A percentile compares a stretch with the other conserved stretches of the same genome.
Evolutionary conservation across 2,113 vertebrate genomes (phyloP).

Genomic region (Podarcis raffonei): DNA sequence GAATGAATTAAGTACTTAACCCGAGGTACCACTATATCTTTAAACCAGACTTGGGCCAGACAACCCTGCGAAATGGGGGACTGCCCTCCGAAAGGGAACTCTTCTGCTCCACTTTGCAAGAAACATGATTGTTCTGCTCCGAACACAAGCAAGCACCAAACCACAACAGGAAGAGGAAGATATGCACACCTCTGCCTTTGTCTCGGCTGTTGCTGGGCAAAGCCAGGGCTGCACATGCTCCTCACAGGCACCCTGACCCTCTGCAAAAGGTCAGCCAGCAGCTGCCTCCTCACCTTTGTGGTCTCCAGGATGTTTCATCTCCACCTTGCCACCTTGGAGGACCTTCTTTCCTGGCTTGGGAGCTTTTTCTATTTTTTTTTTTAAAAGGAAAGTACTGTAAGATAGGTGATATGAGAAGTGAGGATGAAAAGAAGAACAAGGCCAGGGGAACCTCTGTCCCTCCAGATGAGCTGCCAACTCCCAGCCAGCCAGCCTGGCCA

Average conservation of each 20-base stretch:
- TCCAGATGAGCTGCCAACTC: background rate
- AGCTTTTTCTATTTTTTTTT: conserved; percentile 35
- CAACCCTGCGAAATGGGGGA: no score
- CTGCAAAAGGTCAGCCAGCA: background rate
- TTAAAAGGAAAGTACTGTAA: background rate
- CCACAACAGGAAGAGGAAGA: background rate
- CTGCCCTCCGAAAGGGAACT: no score
- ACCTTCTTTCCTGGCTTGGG: conserved; percentile 15
- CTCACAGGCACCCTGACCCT: accelerated
- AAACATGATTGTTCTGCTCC: background rate
- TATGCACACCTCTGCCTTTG: background rate
- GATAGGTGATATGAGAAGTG: background rate
- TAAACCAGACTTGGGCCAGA: no score
- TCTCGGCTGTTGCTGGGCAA: background rate
- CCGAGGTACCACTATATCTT: no score
- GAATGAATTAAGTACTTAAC: no score
- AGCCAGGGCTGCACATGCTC: no score
- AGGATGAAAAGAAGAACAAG: background rate
- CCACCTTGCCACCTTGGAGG: conserved; percentile 4
- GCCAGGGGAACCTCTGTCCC: background rate
- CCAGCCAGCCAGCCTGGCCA: no score
- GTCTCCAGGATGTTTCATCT: background rate
- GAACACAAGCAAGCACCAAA: background rate
- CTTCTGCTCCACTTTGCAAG: background rate
- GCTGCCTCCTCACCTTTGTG: background rate